These are phyloP conservation scores for Pseudoatta argentina DNA, from an alignment of 1,140 invertebrate genomes.

Conservation along the genomic window DNA sequence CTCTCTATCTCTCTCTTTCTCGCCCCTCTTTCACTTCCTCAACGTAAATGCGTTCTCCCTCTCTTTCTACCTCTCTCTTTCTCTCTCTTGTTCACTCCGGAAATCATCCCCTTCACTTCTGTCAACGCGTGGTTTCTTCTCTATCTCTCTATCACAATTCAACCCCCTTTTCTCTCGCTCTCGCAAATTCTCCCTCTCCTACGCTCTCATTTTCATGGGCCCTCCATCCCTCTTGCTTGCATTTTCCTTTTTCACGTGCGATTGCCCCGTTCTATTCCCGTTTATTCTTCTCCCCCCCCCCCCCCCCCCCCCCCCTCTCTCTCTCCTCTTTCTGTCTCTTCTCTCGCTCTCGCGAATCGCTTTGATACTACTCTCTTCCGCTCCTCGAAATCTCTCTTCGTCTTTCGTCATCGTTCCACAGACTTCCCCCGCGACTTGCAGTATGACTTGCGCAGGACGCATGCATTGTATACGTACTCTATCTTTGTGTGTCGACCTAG, in stretches of 20 bases:
- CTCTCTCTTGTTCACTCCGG: neutral
- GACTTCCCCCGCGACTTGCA: slow-evolving; percentile 23
- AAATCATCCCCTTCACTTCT: neutral
- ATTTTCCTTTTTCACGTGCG: slow-evolving; percentile 58
- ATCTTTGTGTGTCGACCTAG: slow-evolving; percentile 63
- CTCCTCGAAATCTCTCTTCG: slow-evolving; percentile 43
- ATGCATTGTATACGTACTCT: slow-evolving; percentile 59
- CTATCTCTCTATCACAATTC: neutral
- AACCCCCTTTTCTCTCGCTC: neutral
- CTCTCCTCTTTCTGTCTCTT: neutral
- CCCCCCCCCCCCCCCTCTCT: neutral
- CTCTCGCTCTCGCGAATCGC: slow-evolving; percentile 15
- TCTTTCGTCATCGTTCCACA: slow-evolving; percentile 58
- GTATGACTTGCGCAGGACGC: slow-evolving; percentile 56
- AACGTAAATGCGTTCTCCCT: neutral
- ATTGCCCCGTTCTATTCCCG: slow-evolving; percentile 21
- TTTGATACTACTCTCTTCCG: slow-evolving; percentile 56
- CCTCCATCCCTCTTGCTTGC: slow-evolving; percentile 18
- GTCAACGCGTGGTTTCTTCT: neutral
- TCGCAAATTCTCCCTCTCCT: neutral
- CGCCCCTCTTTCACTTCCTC: slow-evolving; percentile 1
- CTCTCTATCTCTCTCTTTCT: neutral
- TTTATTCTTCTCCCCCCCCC: slow-evolving; percentile 25
- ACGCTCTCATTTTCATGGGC: neutral
- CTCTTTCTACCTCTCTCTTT: neutral